Evolutionary conservation across 2,113 vertebrate species (phyloP).

Genomic region (Leptodactylus fuscus): DNA sequence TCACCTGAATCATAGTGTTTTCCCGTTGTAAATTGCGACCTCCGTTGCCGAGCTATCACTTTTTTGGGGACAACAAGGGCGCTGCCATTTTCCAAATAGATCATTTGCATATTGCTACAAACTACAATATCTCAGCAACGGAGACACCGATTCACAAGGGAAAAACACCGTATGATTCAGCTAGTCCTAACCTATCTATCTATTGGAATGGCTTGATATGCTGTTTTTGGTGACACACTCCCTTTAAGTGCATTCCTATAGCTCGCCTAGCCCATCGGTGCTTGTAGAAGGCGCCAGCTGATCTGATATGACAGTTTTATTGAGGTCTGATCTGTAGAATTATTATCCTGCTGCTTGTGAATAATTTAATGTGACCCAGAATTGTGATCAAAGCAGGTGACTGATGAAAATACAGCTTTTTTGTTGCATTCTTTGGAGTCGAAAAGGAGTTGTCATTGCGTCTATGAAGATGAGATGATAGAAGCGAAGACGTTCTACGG

Average conservation of each 20-base stretch:
- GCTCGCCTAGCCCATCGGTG: not conserved
- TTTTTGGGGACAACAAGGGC: no score
- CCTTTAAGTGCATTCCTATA: not conserved
- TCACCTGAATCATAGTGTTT: no score
- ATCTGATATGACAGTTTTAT: not conserved
- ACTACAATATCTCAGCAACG: no score
- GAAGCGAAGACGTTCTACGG: not conserved
- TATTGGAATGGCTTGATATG: no score
- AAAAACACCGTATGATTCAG: no score
- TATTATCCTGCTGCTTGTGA: not conserved
- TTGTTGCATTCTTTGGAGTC: not conserved
- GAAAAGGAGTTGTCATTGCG: not conserved
- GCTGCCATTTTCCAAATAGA: no score
- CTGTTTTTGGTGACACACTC: no score
- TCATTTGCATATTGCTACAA: no score
- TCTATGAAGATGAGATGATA: not conserved
- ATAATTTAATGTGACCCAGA: constrained; percentile 51
- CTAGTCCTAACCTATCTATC: no score
- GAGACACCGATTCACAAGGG: no score
- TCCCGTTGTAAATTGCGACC: no score
- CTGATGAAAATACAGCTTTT: not conserved
- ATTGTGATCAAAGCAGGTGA: constrained; percentile 42
- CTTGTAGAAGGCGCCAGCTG: not conserved
- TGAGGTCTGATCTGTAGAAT: constrained; percentile 11
- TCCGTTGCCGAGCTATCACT: no score